phyloP scores from a whole-genome alignment of 2,888 invertebrate species.

The Cordilura impudica region DNA sequence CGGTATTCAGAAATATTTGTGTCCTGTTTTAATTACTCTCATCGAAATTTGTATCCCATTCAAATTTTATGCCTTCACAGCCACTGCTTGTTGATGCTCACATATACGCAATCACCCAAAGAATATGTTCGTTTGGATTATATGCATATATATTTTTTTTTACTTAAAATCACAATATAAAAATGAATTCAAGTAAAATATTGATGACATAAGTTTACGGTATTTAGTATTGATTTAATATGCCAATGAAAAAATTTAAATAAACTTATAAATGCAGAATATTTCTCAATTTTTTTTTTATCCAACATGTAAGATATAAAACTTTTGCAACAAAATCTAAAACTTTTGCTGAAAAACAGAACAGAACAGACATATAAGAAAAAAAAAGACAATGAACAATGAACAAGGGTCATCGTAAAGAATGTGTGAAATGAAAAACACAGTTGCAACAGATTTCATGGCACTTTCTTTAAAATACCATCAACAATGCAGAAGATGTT shows the following conservation, averaged over 20 bases:
- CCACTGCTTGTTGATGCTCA: neutral
- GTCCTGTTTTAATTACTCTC: too few relatives aligned
- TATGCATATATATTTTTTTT: neutral
- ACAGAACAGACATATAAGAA: neutral
- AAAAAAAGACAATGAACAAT: neutral
- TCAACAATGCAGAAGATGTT: neutral
- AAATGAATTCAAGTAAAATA: conserved; percentile 48
- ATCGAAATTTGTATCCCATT: too few relatives aligned
- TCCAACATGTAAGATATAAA: conserved; percentile 4
- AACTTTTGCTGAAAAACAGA: neutral
- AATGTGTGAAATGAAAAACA: conserved; percentile 50
- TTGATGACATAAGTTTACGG: conserved; percentile 57
- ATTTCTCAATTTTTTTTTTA: conserved; percentile 2
- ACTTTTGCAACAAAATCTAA: neutral
- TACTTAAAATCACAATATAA: conserved; percentile 23
- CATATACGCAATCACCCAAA: neutral
- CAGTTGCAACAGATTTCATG: conserved; percentile 48
- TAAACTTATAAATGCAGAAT: conserved; percentile 20
- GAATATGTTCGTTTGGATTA: neutral
- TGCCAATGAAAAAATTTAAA: conserved; percentile 51
- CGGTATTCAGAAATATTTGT: too few relatives aligned
- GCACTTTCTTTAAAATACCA: conserved; percentile 43
- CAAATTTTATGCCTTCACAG: neutral
- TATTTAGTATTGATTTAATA: conserved; percentile 57
- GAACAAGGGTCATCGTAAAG: conserved; percentile 23